Percentiles rank a stretch among this genome's conserved stretches.
phyloP scores from a whole-genome alignment of 2,888 invertebrate genomes.

The Drosophila neotestacea region DNA sequence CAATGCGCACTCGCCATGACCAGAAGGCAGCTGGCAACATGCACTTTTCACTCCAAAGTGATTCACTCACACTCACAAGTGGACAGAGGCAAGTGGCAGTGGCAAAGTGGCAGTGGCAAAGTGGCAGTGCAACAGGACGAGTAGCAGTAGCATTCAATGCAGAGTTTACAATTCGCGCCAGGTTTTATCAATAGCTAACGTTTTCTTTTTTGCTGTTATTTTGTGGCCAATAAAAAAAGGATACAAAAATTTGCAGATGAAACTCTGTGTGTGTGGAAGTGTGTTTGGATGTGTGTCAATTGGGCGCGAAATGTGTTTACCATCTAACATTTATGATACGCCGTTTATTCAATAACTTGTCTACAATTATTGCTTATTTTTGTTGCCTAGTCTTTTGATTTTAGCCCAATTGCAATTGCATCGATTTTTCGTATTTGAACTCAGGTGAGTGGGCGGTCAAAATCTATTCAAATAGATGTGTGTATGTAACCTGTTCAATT shows the following conservation, averaged over 20 bases:
- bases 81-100: slow-evolving; percentile 9
- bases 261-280: slow-evolving; percentile 20
- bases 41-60: slow-evolving; percentile 52
- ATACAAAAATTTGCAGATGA: slow-evolving; percentile 9
- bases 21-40: slow-evolving; percentile 10
- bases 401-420: slow-evolving; percentile 23
- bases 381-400: neutral
- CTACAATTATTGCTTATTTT: slow-evolving; percentile 16
- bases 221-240: slow-evolving; percentile 34
- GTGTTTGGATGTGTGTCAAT: slow-evolving; percentile 42
- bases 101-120: slow-evolving; percentile 20
- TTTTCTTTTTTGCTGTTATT: slow-evolving; percentile 15
- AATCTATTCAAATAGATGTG: slow-evolving; percentile 3
- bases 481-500: slow-evolving; percentile 12
- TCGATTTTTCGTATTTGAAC: slow-evolving; percentile 40
- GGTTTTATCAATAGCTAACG: slow-evolving; percentile 20
- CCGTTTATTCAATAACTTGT: neutral
- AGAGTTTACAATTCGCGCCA: slow-evolving; percentile 29
- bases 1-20: slow-evolving; percentile 54
- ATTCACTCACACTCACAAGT: slow-evolving; percentile 42
- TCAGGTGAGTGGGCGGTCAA: slow-evolving; percentile 26
- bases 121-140: slow-evolving; percentile 50
- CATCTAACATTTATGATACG: neutral
- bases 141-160: slow-evolving; percentile 13
- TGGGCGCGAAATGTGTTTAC: slow-evolving; percentile 22